Conservation (phyloP, 2,888 invertebrate species). For the Caradrina clavipalpis region DNA sequence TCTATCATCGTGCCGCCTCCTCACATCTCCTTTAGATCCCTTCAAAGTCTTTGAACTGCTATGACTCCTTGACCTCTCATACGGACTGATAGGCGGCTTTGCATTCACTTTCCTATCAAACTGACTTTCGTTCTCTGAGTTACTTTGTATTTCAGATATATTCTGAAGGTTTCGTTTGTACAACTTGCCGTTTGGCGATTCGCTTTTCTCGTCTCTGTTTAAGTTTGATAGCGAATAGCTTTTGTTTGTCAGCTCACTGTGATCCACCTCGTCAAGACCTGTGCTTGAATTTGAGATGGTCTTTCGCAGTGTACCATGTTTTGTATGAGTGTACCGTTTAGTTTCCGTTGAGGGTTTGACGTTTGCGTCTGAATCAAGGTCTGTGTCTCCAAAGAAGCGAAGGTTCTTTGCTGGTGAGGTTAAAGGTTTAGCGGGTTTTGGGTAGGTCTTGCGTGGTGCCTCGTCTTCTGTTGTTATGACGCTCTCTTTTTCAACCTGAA, state of each 20-base stretch:
- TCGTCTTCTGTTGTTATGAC: constrained; percentile 91
- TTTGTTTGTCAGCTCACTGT: constrained; percentile 80
- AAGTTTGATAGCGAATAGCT: constrained; percentile 86
- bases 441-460: constrained; percentile 81
- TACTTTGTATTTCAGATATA: constrained; percentile 89
- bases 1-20: constrained; percentile 71
- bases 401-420: constrained; percentile 92
- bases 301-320: constrained; percentile 81
- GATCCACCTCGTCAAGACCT: constrained; percentile 85
- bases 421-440: constrained; percentile 77
- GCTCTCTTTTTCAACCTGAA: constrained; percentile 87
- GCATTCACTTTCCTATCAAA: constrained; percentile 73
- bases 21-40: constrained; percentile 74
- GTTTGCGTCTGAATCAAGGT: constrained; percentile 93
- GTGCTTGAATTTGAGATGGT: constrained; percentile 86
- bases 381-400: constrained; percentile 96
- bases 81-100: constrained; percentile 87
- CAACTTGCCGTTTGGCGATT: constrained; percentile 79
- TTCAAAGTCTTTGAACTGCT: constrained; percentile 87
- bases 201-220: constrained; percentile 78
- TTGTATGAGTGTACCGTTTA: constrained; percentile 76
- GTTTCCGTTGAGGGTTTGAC: constrained; percentile 78
- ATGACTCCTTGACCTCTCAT: constrained; percentile 86
- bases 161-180: constrained; percentile 90
- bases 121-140: constrained; percentile 85